Percentiles rank a stretch among this genome's conserved stretches.
Evolutionary conservation across 2,888 invertebrate genomes (phyloP).

Genomic region (Campopleginae sp.): DNA sequence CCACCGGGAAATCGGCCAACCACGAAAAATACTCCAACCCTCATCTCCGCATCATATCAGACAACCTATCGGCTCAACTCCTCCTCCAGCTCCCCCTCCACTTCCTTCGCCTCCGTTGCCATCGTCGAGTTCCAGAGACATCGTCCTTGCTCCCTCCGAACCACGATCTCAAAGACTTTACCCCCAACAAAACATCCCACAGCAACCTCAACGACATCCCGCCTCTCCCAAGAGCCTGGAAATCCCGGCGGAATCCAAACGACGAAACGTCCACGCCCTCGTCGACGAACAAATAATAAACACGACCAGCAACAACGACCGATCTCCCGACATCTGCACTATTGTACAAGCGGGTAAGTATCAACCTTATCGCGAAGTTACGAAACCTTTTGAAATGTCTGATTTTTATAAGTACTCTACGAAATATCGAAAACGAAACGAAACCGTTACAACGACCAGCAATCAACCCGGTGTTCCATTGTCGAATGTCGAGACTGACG

Average conservation of each 20-base stretch:
- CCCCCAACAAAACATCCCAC: conserved; percentile 60
- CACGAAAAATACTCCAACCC: conserved; percentile 50
- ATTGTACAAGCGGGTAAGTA: conserved; percentile 95
- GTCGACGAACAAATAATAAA: conserved; percentile 81
- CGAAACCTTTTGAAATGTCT: conserved; percentile 98
- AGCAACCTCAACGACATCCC: conserved; percentile 62
- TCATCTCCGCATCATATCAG: conserved; percentile 50
- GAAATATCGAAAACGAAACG: conserved; percentile 91
- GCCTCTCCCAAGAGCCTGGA: conserved; percentile 84
- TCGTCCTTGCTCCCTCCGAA: background rate
- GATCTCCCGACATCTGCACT: conserved; percentile 90
- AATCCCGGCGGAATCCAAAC: conserved; percentile 86
- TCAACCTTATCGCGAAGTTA: conserved; percentile 96
- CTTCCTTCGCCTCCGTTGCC: conserved; percentile 63
- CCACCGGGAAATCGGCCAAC: conserved; percentile 55
- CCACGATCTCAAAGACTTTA: conserved; percentile 36
- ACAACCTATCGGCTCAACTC: conserved; percentile 36
- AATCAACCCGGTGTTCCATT: conserved; percentile 26
- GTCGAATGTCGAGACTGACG: conserved; percentile 54
- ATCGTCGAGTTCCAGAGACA: conserved; percentile 57
- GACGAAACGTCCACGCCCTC: conserved; percentile 78
- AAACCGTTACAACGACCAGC: conserved; percentile 67
- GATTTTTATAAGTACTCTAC: conserved; percentile 99
- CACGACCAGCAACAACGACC: conserved; percentile 64
- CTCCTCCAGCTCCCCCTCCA: conserved; percentile 52